Evolutionary conservation across 30 jellyfish, hydroid and myxozoan genomes (phyloP), one percentile per base, ranked within the genome.

Genomic region (Aurelia sp.): DNA sequence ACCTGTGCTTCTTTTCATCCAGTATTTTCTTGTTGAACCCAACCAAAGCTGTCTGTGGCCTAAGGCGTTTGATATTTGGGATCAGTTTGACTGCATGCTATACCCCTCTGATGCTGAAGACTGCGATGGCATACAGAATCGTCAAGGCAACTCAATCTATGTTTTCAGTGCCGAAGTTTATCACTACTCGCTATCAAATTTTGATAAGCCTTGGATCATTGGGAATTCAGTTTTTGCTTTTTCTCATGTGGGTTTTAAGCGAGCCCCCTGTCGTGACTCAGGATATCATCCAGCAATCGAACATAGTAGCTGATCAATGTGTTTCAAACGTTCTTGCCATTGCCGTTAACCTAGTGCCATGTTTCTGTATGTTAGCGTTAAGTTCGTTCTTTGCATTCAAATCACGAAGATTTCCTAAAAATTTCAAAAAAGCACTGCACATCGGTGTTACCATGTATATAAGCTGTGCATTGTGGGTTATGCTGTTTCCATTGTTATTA

Each of bases 91-190:
- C 97, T 15, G 72, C 75, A 6, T 92, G 98, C 69, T 92, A 84
- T 79, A 38, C 50, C 3, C 50, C 50, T 38, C 9, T 38, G 10
- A 38, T 38, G 50, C 50, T 38, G 50, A 38, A 90, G 67, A 75
- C 91, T 5, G 87, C 73, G 30, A 88, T 97, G n/a, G 75, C 87
- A 38, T 92, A 92, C 84, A 80, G 97, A 81, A 87, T 81, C 24
- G 87, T 86, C 80, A 80, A 51, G 18, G 88, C 96, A 15, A 91
- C 98, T 11, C 91, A 76, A 2, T 63, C 63, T n/a, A 59, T 72
- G 57, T 48, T 74, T 3, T 13, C 71, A 5, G 41, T 90, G 65
- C 95, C 95, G 5, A 21, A 61, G 18, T 74, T 92, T 27, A 95
- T 92, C 57, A 64, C 88, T 31, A 72, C 82, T 66, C 38, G 33